phyloP scores from a whole-genome alignment of 2,888 invertebrate genomes.

The Netelia virgata region DNA sequence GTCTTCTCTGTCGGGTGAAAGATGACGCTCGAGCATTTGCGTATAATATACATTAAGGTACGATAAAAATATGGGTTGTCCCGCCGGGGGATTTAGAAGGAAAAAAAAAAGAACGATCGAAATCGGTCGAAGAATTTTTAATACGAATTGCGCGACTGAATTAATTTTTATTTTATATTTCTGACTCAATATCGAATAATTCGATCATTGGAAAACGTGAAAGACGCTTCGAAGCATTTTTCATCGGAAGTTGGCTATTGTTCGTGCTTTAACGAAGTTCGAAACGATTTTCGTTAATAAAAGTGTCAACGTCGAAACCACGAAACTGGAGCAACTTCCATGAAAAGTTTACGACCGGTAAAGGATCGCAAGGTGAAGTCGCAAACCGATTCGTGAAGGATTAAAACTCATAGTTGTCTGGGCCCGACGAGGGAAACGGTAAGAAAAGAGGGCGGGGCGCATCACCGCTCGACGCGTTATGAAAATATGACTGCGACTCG shows the following conservation, averaged over 20 bases:
- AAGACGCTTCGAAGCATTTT: no score
- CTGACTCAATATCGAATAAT: no score
- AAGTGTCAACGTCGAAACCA: conserved; percentile 25
- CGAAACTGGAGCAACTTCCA: conserved; percentile 58
- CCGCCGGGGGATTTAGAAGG: no score
- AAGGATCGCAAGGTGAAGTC: not conserved
- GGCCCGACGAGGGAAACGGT: not conserved
- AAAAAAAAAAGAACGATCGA: not conserved
- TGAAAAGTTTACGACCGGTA: conserved; percentile 48
- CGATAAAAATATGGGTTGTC: conserved; percentile 43
- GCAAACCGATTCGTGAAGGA: conserved; percentile 31
- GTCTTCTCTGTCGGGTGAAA: conserved; percentile 29
- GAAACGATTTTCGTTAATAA: not conserved
- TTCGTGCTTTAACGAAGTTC: no score
- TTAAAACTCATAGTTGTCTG: conserved; percentile 17
- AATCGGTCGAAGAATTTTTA: not conserved
- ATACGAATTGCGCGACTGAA: no score
- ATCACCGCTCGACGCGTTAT: conserved; percentile 38
- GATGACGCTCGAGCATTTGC: conserved; percentile 34
- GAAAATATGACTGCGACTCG: conserved; percentile 61
- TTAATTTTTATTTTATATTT: no score
- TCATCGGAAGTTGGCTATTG: no score
- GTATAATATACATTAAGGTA: conserved; percentile 55
- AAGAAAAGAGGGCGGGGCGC: conserved; percentile 46
- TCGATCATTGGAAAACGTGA: no score